Evolutionary conservation across 2,797 vertebrate species (phyloP), one percentile per base, ranked within the genome.

Genomic region (Cirrhinus mrigala): DNA sequence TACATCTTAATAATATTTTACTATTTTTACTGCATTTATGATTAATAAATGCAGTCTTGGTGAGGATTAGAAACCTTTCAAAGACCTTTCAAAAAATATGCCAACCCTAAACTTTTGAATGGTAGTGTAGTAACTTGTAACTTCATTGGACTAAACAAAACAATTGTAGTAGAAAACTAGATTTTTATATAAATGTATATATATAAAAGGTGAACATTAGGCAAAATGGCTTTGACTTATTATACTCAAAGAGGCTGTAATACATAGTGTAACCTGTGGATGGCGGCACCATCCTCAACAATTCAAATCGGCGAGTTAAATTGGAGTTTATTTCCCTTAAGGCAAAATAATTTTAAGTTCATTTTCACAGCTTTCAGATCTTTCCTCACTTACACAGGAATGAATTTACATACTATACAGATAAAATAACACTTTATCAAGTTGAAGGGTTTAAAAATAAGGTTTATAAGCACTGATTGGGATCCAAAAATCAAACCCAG

Each of bases 251-350:
- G 29, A 70, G n/a, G 14, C 76, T 84, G 86, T 83, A 90, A 11
- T 75, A 82, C 4, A 2, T 4, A 40, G 22, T 66, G 11, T 79
- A 54, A 74, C 90, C 92, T 90, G 83, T 76, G 90, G 91, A 84
- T 90, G 92, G 92, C 90, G 90, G 84, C 20, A 20, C 73, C 76
- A 29, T 52, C 82, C 48, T 62, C 44, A 10, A 33, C 33, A 56
- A 71, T 66, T 58, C 64, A 11, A 44, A 10, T 6, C 7, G 20
- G 7, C 0, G 10, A 54, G 22, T 37, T 54, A 7, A 18, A 40
- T 4, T 40, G 44, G 33, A 12, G 3, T n/a, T 70, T 1, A 77
- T 58, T 40, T 46, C 7, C 14, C 79, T 40, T 22, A 0, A 16
- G 48, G 64, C 64, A 40, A 40, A 56, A 56, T 70, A 6, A 14